Evolutionary conservation across 2,113 vertebrate species (phyloP).

Genomic region (Brachypteracias leptosomus): DNA sequence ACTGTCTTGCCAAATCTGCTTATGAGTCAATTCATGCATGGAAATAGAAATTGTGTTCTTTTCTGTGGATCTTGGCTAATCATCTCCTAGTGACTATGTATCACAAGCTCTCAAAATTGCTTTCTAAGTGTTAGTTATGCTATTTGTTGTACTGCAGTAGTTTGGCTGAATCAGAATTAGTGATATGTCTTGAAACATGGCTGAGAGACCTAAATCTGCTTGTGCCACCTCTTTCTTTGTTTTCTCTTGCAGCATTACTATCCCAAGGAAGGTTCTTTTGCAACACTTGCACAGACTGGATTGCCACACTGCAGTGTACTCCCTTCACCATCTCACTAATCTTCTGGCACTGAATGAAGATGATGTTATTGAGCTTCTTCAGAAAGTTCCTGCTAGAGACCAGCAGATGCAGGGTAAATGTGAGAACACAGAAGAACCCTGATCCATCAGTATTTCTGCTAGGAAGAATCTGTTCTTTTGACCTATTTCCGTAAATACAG

Average conservation of each 20-base stretch:
- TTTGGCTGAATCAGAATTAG: not conserved
- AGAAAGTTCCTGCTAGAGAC: constrained; percentile 73
- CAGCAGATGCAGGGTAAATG: constrained; percentile 61
- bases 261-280: constrained; percentile 82
- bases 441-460: not conserved
- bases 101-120: not conserved
- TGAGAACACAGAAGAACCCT: not conserved
- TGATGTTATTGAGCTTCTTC: constrained; percentile 85
- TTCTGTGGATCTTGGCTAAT: not conserved
- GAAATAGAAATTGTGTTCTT: not conserved
- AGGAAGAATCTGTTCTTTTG: not conserved
- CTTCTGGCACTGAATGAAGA: constrained; percentile 86
- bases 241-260: constrained; percentile 62
- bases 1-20: not conserved
- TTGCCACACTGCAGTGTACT: constrained; percentile 88
- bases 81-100: not conserved
- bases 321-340: constrained; percentile 89
- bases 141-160: not conserved
- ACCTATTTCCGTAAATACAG: not conserved
- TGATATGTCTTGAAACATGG: not conserved
- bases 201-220: not conserved
- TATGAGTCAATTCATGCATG: not conserved
- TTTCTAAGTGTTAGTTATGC: not conserved
- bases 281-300: constrained; percentile 88
- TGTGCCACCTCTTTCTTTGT: not conserved